A percentile compares a stretch with the other conserved stretches of the same genome.
Evolutionary conservation across 92 coral and sea anemone genomes (phyloP).

Genomic region (Heteractis magnifica): DNA sequence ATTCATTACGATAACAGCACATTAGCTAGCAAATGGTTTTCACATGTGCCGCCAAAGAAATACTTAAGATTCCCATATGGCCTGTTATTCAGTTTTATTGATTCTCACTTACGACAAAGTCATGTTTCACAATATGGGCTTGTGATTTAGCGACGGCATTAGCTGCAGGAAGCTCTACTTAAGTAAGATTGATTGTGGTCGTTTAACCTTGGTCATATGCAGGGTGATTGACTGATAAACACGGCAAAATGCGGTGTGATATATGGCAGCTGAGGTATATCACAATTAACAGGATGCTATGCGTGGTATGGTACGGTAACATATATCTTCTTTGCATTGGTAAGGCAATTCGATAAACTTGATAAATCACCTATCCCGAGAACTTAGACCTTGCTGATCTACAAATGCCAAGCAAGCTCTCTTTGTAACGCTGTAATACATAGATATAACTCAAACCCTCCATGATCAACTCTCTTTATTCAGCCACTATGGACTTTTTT

Average conservation of each 20-base stretch:
- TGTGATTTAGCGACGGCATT: background rate
- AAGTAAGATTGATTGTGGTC: constrained; percentile 8
- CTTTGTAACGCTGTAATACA: background rate
- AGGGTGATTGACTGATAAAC: background rate
- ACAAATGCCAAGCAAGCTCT: background rate
- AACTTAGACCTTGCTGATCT: constrained; percentile 9
- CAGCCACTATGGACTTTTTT: no score
- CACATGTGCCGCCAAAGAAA: background rate
- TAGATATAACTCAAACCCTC: background rate
- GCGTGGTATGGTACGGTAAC: background rate
- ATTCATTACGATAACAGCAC: background rate
- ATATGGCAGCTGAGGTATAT: background rate
- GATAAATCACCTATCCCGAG: background rate
- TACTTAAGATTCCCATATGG: background rate
- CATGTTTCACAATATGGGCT: background rate
- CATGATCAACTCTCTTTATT: background rate
- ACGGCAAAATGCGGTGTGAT: background rate
- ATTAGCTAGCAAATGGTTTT: constrained; percentile 1
- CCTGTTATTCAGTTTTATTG: background rate
- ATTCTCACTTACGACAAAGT: background rate
- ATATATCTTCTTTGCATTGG: background rate
- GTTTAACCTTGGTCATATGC: background rate
- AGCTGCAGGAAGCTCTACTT: background rate
- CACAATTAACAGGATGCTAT: background rate
- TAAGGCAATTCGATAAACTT: background rate